Percentiles rank a stretch among this genome's conserved stretches.
phyloP scores from a whole-genome alignment of 1,140 invertebrate species.

The Caenorhabditis latens region DNA sequence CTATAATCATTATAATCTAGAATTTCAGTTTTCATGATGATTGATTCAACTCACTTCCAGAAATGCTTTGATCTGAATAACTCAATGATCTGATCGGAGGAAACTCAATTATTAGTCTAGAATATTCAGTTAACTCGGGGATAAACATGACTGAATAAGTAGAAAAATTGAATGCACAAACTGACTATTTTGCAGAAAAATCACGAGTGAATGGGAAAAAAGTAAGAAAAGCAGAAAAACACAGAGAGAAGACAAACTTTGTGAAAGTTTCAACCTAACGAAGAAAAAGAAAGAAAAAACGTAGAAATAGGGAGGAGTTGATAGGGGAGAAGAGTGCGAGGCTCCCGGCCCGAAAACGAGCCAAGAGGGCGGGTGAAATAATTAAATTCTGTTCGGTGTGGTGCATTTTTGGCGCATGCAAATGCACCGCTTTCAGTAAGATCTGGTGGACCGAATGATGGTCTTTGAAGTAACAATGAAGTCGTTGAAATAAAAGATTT shows the following conservation, averaged over 20 bases:
- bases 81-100: no score
- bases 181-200: slow-evolving; percentile 9
- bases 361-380: slow-evolving; percentile 41
- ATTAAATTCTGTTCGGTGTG: slow-evolving; percentile 55
- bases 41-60: no score
- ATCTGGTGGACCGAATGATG: slow-evolving; percentile 10
- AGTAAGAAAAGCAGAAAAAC: neutral
- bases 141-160: neutral
- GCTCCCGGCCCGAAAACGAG: slow-evolving; percentile 23
- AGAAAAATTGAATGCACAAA: neutral
- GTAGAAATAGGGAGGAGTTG: neutral
- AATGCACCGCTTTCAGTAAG: neutral
- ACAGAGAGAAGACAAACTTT: slow-evolving; percentile 24
- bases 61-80: no score
- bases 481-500: neutral
- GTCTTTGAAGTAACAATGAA: neutral
- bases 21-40: no score
- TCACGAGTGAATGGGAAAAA: slow-evolving; percentile 15
- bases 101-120: no score
- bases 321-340: slow-evolving; percentile 24
- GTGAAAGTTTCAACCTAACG: neutral
- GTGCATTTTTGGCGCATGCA: slow-evolving; percentile 12
- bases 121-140: no score
- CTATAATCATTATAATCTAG: no score
- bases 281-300: neutral